Conservation (phyloP, 2,797 vertebrate genomes). For the Fistularia tabacaria region DNA sequence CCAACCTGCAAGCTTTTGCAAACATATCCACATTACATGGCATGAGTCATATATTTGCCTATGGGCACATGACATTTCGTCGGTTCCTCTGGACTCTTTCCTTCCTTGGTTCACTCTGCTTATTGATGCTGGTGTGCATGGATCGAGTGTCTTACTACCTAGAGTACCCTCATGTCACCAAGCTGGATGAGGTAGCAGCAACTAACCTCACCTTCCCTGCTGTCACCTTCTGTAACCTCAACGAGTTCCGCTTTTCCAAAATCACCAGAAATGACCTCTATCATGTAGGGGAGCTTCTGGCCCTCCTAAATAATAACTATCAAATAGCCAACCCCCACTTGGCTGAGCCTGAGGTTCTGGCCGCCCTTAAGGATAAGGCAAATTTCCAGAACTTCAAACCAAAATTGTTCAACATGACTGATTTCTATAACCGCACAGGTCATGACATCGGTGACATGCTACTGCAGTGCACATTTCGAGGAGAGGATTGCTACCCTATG, state of each 20-base stretch:
- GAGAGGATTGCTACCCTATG: slow-evolving; percentile 72
- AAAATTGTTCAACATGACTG: slow-evolving; percentile 87
- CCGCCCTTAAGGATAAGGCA: slow-evolving; percentile 82
- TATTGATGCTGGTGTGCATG: slow-evolving; percentile 82
- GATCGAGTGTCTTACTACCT: slow-evolving; percentile 86
- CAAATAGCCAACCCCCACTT: slow-evolving; percentile 82
- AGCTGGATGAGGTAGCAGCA: slow-evolving; percentile 81
- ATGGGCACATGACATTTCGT: slow-evolving; percentile 84
- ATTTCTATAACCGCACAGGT: slow-evolving; percentile 88
- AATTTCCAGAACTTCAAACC: slow-evolving; percentile 87
- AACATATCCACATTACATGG: slow-evolving; percentile 85
- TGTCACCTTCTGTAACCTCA: slow-evolving; percentile 88
- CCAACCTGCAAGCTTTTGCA: slow-evolving; percentile 85
- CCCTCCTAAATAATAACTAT: slow-evolving; percentile 83
- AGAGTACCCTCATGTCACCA: slow-evolving; percentile 82
- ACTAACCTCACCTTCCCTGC: slow-evolving; percentile 86
- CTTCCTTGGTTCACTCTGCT: slow-evolving; percentile 80
- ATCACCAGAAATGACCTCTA: slow-evolving; percentile 87
- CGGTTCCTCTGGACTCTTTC: slow-evolving; percentile 83
- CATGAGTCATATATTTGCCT: slow-evolving; percentile 87
- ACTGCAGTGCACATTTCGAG: slow-evolving; percentile 85
- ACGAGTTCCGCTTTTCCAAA: slow-evolving; percentile 86
- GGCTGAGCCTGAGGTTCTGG: slow-evolving; percentile 82
- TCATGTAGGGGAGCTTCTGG: slow-evolving; percentile 85
- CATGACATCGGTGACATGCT: slow-evolving; percentile 87